Conservation (phyloP, 2,797 vertebrate species). For the Hirundo rustica region DNA sequence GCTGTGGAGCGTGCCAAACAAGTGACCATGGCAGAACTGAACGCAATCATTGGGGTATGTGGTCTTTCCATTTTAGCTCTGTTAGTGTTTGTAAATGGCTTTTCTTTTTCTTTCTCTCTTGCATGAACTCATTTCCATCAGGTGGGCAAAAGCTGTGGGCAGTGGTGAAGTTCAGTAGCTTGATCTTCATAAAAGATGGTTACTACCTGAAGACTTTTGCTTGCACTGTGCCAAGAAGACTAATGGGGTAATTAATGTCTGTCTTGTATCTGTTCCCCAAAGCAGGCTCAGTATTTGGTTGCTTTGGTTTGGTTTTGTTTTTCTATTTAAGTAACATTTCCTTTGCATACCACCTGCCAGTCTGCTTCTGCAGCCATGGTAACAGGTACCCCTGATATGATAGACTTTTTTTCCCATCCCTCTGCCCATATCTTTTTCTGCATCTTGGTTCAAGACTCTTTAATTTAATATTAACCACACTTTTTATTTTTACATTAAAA, state of each 20-base stretch:
- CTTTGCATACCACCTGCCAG: background rate
- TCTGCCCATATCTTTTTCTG: background rate
- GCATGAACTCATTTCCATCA: background rate
- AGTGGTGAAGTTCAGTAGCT: constrained; percentile 15
- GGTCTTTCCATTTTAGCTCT: constrained; percentile 78
- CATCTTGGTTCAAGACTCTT: background rate
- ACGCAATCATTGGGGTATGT: constrained; percentile 99
- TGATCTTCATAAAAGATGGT: constrained; percentile 7
- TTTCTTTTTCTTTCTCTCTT: constrained; percentile 31
- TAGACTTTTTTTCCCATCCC: background rate
- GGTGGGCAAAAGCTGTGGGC: constrained; percentile 12
- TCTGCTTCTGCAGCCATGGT: background rate
- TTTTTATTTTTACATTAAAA: background rate
- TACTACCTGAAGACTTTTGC: constrained; percentile 15
- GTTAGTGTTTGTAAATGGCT: constrained; percentile 61
- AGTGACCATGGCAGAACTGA: constrained; percentile 99
- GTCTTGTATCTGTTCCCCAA: background rate
- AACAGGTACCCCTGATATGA: background rate
- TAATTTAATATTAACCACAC: background rate
- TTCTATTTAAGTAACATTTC: background rate
- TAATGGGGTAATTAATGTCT: background rate
- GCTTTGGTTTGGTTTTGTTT: background rate
- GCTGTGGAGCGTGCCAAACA: constrained; percentile 98
- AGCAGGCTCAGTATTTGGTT: background rate
- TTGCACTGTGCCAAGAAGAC: background rate